These are phyloP conservation scores for Sesia apiformis DNA, from an alignment of 2,888 invertebrate genomes.

Conservation along the genomic window DNA sequence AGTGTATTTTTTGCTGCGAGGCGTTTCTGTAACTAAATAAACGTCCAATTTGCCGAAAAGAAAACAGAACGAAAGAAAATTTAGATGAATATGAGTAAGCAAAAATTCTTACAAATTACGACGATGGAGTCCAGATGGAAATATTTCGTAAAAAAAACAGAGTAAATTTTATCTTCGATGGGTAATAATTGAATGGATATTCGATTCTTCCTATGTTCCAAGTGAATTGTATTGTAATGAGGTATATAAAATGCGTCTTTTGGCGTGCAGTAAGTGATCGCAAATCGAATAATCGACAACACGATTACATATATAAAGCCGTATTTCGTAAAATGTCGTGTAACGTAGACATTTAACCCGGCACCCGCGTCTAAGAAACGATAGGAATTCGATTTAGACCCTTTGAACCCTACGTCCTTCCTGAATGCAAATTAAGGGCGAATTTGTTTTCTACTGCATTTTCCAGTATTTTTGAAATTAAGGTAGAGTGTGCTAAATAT, in stretches of 20 bases:
- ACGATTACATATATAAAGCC: too few relatives aligned
- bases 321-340: background rate
- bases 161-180: too few relatives aligned
- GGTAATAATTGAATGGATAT: too few relatives aligned
- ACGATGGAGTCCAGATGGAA: conserved; percentile 43
- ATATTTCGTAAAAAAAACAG: background rate
- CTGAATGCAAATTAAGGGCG: conserved; percentile 62
- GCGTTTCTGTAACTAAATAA: conserved; percentile 41
- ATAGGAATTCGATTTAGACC: conserved; percentile 66
- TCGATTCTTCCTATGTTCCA: too few relatives aligned
- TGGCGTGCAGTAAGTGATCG: too few relatives aligned
- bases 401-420: conserved; percentile 46
- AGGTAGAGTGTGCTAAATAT: too few relatives aligned
- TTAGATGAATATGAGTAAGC: conserved; percentile 37
- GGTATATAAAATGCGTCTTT: too few relatives aligned
- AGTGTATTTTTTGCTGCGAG: background rate
- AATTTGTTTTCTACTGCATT: conserved; percentile 45
- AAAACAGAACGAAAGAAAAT: conserved; percentile 36
- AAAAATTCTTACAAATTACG: conserved; percentile 39
- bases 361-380: conserved; percentile 47
- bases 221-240: too few relatives aligned
- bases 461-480: conserved; percentile 3
- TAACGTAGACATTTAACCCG: conserved; percentile 25
- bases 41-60: conserved; percentile 29
- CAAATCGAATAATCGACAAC: too few relatives aligned